Evolutionary conservation across 2,888 invertebrate species (phyloP).

Genomic region (Sylvicola cinctus): DNA sequence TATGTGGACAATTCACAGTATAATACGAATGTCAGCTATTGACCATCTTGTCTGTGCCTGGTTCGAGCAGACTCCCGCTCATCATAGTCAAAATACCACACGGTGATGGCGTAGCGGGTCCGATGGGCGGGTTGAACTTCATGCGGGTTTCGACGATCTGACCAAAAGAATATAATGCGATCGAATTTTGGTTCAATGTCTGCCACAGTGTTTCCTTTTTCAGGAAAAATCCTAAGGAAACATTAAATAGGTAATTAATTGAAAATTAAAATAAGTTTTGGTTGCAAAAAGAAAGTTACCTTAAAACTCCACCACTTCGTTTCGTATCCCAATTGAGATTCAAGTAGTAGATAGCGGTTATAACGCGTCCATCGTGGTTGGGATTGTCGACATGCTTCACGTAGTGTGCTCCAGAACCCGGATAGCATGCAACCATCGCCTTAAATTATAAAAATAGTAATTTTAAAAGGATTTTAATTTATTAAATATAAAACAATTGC

Average conservation of each 20-base stretch:
- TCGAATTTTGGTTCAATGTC: slow-evolving; percentile 89
- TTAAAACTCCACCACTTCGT: slow-evolving; percentile 66
- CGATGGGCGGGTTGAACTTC: slow-evolving; percentile 85
- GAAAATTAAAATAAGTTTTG: background rate
- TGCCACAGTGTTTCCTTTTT: slow-evolving; percentile 63
- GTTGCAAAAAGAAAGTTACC: slow-evolving; percentile 26
- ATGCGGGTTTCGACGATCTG: slow-evolving; percentile 88
- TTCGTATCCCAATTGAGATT: slow-evolving; percentile 83
- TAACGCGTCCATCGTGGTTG: slow-evolving; percentile 85
- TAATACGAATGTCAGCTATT: too few relatives aligned
- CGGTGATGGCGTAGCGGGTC: slow-evolving; percentile 76
- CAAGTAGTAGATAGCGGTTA: slow-evolving; percentile 94
- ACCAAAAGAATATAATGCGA: slow-evolving; percentile 92
- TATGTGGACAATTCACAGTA: too few relatives aligned
- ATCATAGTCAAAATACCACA: slow-evolving; percentile 79
- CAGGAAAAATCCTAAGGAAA: slow-evolving; percentile 62
- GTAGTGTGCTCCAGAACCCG: slow-evolving; percentile 83
- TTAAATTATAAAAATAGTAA: slow-evolving; percentile 22
- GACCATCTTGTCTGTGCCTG: slow-evolving; percentile 13
- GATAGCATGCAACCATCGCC: slow-evolving; percentile 99
- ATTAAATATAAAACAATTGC: background rate
- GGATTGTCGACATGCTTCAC: slow-evolving; percentile 98
- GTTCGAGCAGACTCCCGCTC: slow-evolving; percentile 51
- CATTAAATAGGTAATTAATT: background rate
- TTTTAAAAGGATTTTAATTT: background rate